Base-by-base conservation (phyloP, 1,140 invertebrate species). In the Pogonognathellus flavescens region DNA sequence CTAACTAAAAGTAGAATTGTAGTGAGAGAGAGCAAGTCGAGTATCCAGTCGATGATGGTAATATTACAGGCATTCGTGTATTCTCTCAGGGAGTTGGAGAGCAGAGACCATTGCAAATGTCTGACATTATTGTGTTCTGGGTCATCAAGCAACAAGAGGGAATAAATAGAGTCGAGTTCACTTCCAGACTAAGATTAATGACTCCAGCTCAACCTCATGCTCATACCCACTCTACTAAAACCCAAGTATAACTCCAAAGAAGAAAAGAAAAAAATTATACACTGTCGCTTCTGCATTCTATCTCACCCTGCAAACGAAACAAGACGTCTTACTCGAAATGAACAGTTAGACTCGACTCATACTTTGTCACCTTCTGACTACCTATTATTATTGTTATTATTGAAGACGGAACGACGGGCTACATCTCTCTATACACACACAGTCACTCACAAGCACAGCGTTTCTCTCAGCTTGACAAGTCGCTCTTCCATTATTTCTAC, bases 121-220 rank as follows among this genome's bases (percentile, higher is more conserved):
- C 88, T 88, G 80, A 86, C 88, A 88, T 88, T 88, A 88, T 88
- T 88, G 86, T 87, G 88, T 87, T 88, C 85, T 86, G 88, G 88
- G 88, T 88, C 88, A 88, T 88, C 88, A 88, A 88, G 81, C 88
- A 88, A 87, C 86, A 88, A 88, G 88, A 88, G 86, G 86, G 86
- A 88, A 88, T 88, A 88, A 88, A 88, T 88, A 88, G 88, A 87
- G 83, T 86, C 62, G 84, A 83, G 88, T 86, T 88, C 86, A 83
- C 84, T 87, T 86, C 66, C 70, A 87, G 88, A 88, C 88, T 80
- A 84, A 88, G 88, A 88, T 88, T 88, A 88, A 88, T 88, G 88
- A 87, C 87, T 84, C 11, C 31, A 82, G 62, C 31, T 76, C 70
- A 76, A 50, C 14, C 70, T 76, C 70, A 76, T 50, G 70, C 70